These are phyloP conservation scores for Ichneumoninae sp. DNA, from an alignment of 2,888 invertebrate species.

Conservation along the genomic window DNA sequence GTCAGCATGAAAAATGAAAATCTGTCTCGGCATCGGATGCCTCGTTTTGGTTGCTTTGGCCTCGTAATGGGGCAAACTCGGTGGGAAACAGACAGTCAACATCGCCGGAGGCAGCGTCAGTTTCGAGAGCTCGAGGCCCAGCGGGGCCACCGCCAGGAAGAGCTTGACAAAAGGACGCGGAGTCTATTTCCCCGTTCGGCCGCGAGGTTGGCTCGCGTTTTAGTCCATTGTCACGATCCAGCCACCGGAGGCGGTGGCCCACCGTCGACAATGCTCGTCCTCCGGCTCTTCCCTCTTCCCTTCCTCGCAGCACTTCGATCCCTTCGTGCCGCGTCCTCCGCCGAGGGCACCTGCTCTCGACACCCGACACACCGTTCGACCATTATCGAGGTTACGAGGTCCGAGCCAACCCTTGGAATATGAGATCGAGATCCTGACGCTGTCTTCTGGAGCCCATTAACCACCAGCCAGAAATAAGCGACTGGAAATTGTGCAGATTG, in stretches of 20 bases:
- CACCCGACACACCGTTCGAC: slow-evolving; percentile 8
- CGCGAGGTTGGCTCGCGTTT: slow-evolving; percentile 46
- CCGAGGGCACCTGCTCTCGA: slow-evolving; percentile 29
- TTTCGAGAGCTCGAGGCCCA: neutral
- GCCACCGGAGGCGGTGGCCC: slow-evolving; percentile 19
- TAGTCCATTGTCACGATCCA: slow-evolving; percentile 56
- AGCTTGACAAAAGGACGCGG: slow-evolving; percentile 63
- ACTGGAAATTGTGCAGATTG: too few species aligned
- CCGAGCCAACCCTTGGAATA: neutral
- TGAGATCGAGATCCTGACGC: slow-evolving; percentile 7
- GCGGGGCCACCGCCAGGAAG: slow-evolving; percentile 41
- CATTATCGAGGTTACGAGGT: slow-evolving; percentile 6
- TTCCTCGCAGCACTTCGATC: neutral
- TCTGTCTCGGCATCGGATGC: slow-evolving; percentile 1
- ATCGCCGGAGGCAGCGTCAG: neutral
- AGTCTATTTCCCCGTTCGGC: slow-evolving; percentile 63
- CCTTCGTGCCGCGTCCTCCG: neutral
- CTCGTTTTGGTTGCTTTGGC: neutral
- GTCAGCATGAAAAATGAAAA: slow-evolving; percentile 3
- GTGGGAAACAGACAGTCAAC: slow-evolving; percentile 6
- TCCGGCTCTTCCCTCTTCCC: neutral
- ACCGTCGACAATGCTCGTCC: slow-evolving; percentile 53
- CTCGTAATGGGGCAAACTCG: neutral
- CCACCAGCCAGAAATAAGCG: neutral
- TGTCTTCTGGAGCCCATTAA: neutral